Percentiles rank a stretch among this genome's conserved stretches.
Evolutionary conservation across 35 echinoderm and acorn worm species (phyloP).

Genomic region (Patiria miniata): DNA sequence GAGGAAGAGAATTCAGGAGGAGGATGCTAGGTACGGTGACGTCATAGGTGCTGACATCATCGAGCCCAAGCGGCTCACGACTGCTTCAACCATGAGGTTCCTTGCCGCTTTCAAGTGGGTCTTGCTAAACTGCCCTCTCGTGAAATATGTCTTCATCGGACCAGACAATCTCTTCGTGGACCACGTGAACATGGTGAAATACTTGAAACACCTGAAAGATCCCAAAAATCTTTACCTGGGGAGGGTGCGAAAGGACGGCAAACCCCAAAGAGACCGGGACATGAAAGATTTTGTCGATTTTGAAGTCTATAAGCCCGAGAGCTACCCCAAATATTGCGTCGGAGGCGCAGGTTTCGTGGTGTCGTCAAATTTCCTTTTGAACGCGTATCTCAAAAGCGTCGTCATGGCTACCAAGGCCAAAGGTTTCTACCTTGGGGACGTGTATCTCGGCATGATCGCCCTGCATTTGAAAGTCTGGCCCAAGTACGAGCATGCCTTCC

Average conservation of each 20-base stretch:
- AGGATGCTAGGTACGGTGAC: constrained; percentile 45
- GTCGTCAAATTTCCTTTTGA: constrained; percentile 56
- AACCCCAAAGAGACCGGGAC: constrained; percentile 42
- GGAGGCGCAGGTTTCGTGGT: constrained; percentile 79
- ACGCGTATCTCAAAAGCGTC: constrained; percentile 29
- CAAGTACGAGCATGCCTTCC: constrained; percentile 72
- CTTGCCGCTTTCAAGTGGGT: constrained; percentile 69
- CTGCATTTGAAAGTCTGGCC: constrained; percentile 41
- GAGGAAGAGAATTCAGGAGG: constrained; percentile 11
- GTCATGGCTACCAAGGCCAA: constrained; percentile 37
- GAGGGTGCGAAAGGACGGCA: constrained; percentile 63
- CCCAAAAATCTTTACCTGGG: constrained; percentile 56
- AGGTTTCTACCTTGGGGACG: constrained; percentile 68
- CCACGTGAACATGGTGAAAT: constrained; percentile 46
- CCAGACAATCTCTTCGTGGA: constrained; percentile 76
- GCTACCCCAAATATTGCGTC: constrained; percentile 79
- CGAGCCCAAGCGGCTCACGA: constrained; percentile 51
- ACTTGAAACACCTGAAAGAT: constrained; percentile 53
- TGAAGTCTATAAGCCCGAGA: constrained; percentile 44
- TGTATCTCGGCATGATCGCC: constrained; percentile 63
- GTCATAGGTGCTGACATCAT: constrained; percentile 52
- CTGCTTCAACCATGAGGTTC: constrained; percentile 48
- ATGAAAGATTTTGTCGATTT: constrained; percentile 62
- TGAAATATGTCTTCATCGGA: constrained; percentile 75
- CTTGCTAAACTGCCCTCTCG: constrained; percentile 38